These are phyloP conservation scores for Plebejus argus DNA, from an alignment of 2,888 invertebrate genomes.

Conservation along the genomic window DNA sequence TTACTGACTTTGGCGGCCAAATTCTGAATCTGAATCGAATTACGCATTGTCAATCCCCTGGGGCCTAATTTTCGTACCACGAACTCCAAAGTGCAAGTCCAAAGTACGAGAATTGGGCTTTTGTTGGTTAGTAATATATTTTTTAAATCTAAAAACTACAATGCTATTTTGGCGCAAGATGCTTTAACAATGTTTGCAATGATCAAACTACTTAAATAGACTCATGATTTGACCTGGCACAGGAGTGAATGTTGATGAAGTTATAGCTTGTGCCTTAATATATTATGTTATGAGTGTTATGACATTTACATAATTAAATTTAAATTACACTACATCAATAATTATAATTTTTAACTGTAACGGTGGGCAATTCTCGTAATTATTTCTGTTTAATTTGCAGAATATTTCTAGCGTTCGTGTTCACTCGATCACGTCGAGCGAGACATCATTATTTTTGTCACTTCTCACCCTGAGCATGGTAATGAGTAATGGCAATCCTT, in stretches of 20 bases:
- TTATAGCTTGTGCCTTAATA: neutral
- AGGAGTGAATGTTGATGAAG: neutral
- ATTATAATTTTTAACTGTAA: neutral
- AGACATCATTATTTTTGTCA: neutral
- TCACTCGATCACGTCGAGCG: neutral
- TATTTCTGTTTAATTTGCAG: neutral
- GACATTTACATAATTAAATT: neutral
- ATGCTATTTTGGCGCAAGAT: neutral
- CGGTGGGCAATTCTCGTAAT: neutral
- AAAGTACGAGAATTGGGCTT: neutral
- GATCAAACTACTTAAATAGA: neutral
- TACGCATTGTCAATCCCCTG: neutral
- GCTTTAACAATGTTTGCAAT: neutral
- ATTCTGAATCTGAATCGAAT: too few species aligned
- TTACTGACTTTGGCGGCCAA: too few species aligned
- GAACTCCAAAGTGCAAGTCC: too few species aligned
- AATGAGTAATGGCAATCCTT: too few species aligned
- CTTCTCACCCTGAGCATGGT: neutral
- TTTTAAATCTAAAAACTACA: neutral
- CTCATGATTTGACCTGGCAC: neutral
- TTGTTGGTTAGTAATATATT: neutral
- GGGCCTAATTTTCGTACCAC: too few species aligned
- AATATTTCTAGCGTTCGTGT: neutral
- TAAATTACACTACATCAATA: neutral
- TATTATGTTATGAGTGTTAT: too few species aligned